phyloP scores from a whole-genome alignment of 1,140 invertebrate species.

The Planococcus citri region DNA sequence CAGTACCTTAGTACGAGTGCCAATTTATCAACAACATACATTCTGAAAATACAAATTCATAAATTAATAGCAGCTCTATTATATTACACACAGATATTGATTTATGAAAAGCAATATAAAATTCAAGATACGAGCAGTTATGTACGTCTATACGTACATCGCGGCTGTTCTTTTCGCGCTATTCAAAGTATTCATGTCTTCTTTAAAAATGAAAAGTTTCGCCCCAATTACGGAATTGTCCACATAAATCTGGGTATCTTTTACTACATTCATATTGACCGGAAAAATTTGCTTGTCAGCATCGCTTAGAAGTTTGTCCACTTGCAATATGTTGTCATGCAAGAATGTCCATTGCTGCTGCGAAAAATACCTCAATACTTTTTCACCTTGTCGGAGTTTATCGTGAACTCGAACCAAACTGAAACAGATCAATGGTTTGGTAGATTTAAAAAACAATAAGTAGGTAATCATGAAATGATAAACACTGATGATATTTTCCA shows the following conservation, averaged over 20 bases:
- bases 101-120: no score
- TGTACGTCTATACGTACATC: not conserved
- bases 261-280: constrained; percentile 51
- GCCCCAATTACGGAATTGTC: not conserved
- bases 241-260: not conserved
- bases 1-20: not conserved
- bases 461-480: not conserved
- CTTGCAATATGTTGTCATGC: constrained; percentile 47
- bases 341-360: constrained; percentile 77
- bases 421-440: constrained; percentile 28
- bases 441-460: not conserved
- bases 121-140: no score
- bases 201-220: not conserved
- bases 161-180: not conserved
- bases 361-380: constrained; percentile 81
- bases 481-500: constrained; percentile 26
- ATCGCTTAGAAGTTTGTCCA: constrained; percentile 48
- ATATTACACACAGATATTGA: no score
- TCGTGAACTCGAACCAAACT: constrained; percentile 67
- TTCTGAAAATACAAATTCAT: not conserved
- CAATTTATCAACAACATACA: not conserved
- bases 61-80: no score
- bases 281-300: constrained; percentile 54
- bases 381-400: constrained; percentile 53
- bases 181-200: not conserved